Conservation (phyloP, 2,113 vertebrate species). For the Sander vitreus region DNA sequence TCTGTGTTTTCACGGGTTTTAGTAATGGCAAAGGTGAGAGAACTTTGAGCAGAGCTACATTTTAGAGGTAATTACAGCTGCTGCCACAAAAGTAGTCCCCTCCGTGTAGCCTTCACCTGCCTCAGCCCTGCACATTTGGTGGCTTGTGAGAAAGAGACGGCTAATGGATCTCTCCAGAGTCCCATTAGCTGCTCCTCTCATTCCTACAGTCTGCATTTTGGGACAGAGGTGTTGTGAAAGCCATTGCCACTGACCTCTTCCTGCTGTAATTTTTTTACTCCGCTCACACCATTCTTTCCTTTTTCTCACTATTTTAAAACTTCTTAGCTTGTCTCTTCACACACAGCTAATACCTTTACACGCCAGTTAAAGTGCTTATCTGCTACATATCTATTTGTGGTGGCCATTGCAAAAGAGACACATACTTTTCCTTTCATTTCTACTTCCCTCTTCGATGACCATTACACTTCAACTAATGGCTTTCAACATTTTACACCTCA, state of each 20-base stretch:
- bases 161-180: slow-evolving; percentile 57
- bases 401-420: not conserved
- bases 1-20: not conserved
- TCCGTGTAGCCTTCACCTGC: slow-evolving; percentile 41
- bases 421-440: not conserved
- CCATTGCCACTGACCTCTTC: slow-evolving; percentile 35
- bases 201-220: slow-evolving; percentile 35
- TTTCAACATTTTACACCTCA: not conserved
- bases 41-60: slow-evolving; percentile 16
- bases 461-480: not conserved
- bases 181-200: slow-evolving; percentile 50
- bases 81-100: slow-evolving; percentile 15
- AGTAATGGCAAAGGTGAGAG: slow-evolving; percentile 19
- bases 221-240: slow-evolving; percentile 44
- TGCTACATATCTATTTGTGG: slow-evolving; percentile 13
- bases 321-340: not conserved
- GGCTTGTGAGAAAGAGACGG: slow-evolving; percentile 29
- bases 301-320: slow-evolving; percentile 8
- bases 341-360: slow-evolving; percentile 3
- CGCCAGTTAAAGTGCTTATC: slow-evolving; percentile 17
- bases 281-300: not conserved
- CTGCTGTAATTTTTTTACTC: slow-evolving; percentile 50
- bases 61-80: slow-evolving; percentile 56
- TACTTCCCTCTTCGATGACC: not conserved
- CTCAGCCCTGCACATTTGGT: slow-evolving; percentile 18